Conservation (phyloP, 2,797 vertebrate species). For the Cossypha dichroa region DNA sequence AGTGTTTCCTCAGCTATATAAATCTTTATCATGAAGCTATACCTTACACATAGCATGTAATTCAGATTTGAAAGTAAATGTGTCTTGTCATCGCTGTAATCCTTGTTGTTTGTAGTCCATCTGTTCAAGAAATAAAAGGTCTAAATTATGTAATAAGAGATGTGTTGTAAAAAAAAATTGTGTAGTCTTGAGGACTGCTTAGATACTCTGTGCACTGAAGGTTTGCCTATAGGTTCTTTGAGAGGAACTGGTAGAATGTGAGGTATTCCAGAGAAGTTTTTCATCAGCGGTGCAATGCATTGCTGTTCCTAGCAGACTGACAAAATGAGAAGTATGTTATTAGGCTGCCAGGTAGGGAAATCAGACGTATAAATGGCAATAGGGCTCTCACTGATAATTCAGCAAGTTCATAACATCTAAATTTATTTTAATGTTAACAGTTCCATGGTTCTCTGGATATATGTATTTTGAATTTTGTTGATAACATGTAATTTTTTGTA, state of each 20-base stretch:
- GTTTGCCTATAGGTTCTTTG: background rate
- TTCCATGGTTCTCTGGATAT: background rate
- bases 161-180: background rate
- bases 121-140: background rate
- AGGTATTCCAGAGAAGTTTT: background rate
- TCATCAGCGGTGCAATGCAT: background rate
- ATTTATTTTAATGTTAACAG: background rate
- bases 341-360: background rate
- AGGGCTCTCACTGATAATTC: background rate
- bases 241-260: background rate
- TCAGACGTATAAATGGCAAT: background rate
- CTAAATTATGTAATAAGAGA: background rate
- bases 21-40: background rate
- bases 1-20: background rate
- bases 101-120: background rate
- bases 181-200: background rate
- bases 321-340: background rate
- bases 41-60: background rate
- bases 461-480: background rate
- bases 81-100: background rate
- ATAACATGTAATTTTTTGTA: background rate
- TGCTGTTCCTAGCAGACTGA: background rate
- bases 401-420: background rate
- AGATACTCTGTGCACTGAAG: background rate
- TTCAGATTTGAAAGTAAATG: background rate